Conservation (phyloP, 2,888 invertebrate genomes). For the Elysia crispata region DNA sequence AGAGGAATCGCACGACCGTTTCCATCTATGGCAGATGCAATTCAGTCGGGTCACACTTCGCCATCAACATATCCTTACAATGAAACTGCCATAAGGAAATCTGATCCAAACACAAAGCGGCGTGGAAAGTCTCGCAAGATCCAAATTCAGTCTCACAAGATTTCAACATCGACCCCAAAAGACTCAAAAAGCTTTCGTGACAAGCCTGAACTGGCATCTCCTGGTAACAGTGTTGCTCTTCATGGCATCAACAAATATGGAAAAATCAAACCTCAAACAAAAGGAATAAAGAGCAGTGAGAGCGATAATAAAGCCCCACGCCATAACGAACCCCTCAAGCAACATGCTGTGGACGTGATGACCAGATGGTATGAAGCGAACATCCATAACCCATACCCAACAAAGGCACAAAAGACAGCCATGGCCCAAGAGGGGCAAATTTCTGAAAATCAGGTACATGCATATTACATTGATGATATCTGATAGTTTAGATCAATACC, state of each 20-base stretch:
- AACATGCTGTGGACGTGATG: slow-evolving; percentile 65
- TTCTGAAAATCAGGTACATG: slow-evolving; percentile 53
- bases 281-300: neutral
- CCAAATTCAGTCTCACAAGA: slow-evolving; percentile 53
- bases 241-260: neutral
- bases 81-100: neutral
- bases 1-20: slow-evolving; percentile 28
- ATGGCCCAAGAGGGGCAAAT: slow-evolving; percentile 68
- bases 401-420: slow-evolving; percentile 63
- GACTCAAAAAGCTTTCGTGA: slow-evolving; percentile 17
- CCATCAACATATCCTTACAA: neutral
- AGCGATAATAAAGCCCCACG: slow-evolving; percentile 37
- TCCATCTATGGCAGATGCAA: slow-evolving; percentile 49
- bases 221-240: too few relatives aligned
- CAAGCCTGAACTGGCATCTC: neutral
- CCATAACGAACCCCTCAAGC: slow-evolving; percentile 70
- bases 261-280: too few relatives aligned
- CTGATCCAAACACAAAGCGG: neutral
- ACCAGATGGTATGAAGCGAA: slow-evolving; percentile 68
- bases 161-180: slow-evolving; percentile 48
- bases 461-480: neutral
- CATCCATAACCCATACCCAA: slow-evolving; percentile 70
- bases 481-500: too few relatives aligned
- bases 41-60: slow-evolving; percentile 20
- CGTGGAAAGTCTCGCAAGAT: slow-evolving; percentile 17